Evolutionary conservation across 2,888 invertebrate genomes (phyloP).

Genomic region (Heliconius cydno): DNA sequence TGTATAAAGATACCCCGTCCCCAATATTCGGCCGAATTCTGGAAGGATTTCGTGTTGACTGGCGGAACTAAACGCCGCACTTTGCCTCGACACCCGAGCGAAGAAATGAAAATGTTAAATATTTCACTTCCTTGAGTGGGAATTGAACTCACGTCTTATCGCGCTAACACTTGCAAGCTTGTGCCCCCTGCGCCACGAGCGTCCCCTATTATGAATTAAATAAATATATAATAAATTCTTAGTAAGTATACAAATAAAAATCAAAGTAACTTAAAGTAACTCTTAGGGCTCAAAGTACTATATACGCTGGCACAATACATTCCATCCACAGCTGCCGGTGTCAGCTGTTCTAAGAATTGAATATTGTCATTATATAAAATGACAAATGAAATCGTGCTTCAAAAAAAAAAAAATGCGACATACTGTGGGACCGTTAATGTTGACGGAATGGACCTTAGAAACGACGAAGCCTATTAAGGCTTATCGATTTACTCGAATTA

Average conservation of each 20-base stretch:
- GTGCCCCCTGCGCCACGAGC: too few species aligned
- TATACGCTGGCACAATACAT: constrained; percentile 47
- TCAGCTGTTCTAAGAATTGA: constrained; percentile 69
- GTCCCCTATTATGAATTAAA: too few species aligned
- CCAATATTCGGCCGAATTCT: too few species aligned
- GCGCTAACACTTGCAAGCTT: too few species aligned
- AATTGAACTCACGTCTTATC: too few species aligned
- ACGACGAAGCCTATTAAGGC: constrained; percentile 48
- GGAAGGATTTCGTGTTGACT: too few species aligned
- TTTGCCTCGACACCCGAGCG: too few species aligned
- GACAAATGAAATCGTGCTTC: constrained; percentile 60
- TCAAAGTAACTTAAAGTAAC: constrained; percentile 2
- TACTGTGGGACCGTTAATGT: constrained; percentile 45
- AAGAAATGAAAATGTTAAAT: too few species aligned
- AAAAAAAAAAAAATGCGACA: constrained; percentile 47
- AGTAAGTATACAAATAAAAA: constrained; percentile 3
- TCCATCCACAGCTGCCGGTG: constrained; percentile 62
- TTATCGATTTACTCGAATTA: too few species aligned
- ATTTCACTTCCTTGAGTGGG: too few species aligned
- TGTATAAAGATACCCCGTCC: too few species aligned
- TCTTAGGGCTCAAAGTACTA: not conserved
- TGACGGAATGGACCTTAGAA: constrained; percentile 37
- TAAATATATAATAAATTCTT: not conserved
- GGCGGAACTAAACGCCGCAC: too few species aligned
- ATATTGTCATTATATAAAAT: constrained; percentile 60